A percentile compares a stretch with the other conserved stretches of the same genome.
Conservation (phyloP, 2,113 vertebrate genomes). For the Sclerurus mexicanus region DNA sequence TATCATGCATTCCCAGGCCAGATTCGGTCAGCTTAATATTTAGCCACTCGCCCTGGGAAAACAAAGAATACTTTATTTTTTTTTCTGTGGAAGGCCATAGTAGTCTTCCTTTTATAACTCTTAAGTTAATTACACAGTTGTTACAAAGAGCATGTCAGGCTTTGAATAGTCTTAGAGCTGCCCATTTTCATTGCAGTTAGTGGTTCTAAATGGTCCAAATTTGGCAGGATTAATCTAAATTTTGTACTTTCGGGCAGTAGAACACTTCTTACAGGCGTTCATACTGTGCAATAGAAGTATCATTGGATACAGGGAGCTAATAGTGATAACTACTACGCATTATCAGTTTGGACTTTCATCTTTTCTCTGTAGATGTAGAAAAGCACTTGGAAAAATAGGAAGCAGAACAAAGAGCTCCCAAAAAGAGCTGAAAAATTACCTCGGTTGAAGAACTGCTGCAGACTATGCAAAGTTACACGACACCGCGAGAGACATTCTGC, state of each 20-base stretch:
- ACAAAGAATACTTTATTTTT: neutral
- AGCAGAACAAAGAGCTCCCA: neutral
- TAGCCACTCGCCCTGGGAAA: neutral
- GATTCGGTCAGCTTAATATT: slow-evolving; percentile 17
- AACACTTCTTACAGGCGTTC: neutral
- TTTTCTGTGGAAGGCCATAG: neutral
- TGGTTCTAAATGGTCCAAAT: neutral
- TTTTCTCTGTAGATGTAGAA: neutral
- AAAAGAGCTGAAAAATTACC: neutral
- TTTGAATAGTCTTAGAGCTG: neutral
- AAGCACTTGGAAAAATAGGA: neutral
- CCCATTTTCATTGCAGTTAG: neutral
- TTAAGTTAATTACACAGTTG: neutral
- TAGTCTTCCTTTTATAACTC: neutral
- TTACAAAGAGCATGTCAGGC: neutral
- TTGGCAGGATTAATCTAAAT: neutral
- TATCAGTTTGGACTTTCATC: neutral
- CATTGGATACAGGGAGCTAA: neutral
- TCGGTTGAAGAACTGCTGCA: neutral
- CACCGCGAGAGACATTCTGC: neutral
- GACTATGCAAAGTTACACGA: neutral
- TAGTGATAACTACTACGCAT: neutral
- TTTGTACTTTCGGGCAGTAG: neutral
- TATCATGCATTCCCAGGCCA: neutral
- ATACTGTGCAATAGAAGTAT: neutral